Percentiles rank a stretch among this genome's conserved stretches.
Conservation (phyloP, 2,888 invertebrate species). For the Ptychoptera contaminata region DNA sequence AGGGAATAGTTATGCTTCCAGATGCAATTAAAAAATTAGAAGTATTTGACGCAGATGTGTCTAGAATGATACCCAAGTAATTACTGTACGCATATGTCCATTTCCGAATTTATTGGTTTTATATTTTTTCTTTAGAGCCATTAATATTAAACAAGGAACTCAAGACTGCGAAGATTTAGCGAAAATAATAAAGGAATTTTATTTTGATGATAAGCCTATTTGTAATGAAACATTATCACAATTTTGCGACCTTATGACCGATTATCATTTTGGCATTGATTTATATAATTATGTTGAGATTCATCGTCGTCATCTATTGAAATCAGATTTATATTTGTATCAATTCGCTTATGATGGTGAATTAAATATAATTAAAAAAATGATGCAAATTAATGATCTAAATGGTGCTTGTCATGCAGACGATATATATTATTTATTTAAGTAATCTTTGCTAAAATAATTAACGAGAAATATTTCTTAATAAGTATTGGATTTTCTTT, state of each 20-base stretch:
- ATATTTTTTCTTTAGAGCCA: conserved; percentile 10
- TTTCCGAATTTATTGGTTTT: no score
- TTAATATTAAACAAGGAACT: conserved; percentile 15
- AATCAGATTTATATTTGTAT: conserved; percentile 37
- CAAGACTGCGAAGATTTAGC: conserved; percentile 14
- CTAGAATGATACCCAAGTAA: conserved; percentile 19
- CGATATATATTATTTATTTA: conserved; percentile 42
- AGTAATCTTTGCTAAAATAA: conserved; percentile 13
- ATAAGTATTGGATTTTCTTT: not conserved
- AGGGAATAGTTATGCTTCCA: conserved; percentile 31
- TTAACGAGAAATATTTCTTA: not conserved
- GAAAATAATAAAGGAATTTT: conserved; percentile 24
- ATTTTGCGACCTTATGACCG: conserved; percentile 34
- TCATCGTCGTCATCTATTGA: conserved; percentile 17
- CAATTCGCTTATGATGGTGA: conserved; percentile 40
- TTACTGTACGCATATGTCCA: no score
- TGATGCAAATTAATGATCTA: conserved; percentile 24
- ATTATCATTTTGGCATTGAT: conserved; percentile 26
- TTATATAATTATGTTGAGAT: conserved; percentile 18
- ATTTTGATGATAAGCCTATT: conserved; percentile 30
- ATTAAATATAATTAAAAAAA: conserved; percentile 35
- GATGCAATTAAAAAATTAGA: conserved; percentile 18
- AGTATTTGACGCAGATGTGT: conserved; percentile 18
- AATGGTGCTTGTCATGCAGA: conserved; percentile 44
- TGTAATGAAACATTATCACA: conserved; percentile 27